Evolutionary conservation across 2,888 invertebrate genomes (phyloP).

Genomic region (Synergus umbraculus): DNA sequence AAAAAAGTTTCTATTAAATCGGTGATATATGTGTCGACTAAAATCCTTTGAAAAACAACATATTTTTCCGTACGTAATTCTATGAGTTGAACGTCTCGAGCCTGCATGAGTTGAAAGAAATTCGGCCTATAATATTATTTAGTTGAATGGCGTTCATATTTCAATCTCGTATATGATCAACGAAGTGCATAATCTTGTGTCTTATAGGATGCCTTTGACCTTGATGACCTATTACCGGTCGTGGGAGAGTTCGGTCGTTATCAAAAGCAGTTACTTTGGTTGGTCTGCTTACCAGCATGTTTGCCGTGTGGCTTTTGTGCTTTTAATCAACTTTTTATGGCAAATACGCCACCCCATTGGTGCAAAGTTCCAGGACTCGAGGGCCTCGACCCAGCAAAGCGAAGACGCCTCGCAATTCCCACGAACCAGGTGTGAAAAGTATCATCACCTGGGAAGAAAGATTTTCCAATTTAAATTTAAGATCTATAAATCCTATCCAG

Average conservation of each 20-base stretch:
- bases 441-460: not conserved
- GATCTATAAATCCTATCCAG: not conserved
- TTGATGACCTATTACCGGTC: conserved; percentile 90
- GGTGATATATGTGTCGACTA: no score
- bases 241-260: conserved; percentile 94
- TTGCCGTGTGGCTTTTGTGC: conserved; percentile 95
- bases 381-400: conserved; percentile 65
- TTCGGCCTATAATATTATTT: not conserved
- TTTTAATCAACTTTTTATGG: conserved; percentile 95
- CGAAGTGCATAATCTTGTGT: not conserved
- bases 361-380: conserved; percentile 86
- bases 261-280: conserved; percentile 90
- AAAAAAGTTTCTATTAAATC: no score
- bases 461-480: not conserved
- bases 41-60: no score
- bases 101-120: no score
- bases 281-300: conserved; percentile 93
- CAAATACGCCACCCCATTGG: conserved; percentile 92
- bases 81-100: no score
- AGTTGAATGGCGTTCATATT: not conserved
- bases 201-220: conserved; percentile 82
- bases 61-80: no score
- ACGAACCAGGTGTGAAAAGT: conserved; percentile 62
- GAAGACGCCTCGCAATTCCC: conserved; percentile 84
- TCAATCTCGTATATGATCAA: not conserved